phyloP scores from a whole-genome alignment of 2,888 invertebrate species.

The Rhamphomyia laevipes region DNA sequence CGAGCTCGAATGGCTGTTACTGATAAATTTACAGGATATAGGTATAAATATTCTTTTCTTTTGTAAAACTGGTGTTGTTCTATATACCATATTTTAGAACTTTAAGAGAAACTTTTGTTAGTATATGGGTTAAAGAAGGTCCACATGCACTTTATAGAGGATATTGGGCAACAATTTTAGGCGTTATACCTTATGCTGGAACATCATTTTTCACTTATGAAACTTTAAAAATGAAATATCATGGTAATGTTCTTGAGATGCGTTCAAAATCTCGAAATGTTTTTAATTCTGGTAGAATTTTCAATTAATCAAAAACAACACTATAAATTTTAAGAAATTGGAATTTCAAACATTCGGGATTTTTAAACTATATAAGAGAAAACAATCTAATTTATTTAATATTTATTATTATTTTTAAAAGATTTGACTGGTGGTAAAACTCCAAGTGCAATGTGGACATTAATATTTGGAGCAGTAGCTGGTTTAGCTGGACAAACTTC shows the following conservation, averaged over 20 bases:
- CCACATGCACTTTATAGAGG: constrained; percentile 68
- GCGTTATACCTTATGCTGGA: constrained; percentile 94
- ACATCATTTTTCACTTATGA: constrained; percentile 97
- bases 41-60: constrained; percentile 26
- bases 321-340: no score
- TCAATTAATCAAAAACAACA: no score
- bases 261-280: background rate
- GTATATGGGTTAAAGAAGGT: constrained; percentile 69
- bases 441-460: constrained; percentile 49
- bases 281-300: no score
- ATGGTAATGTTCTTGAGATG: constrained; percentile 46
- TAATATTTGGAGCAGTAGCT: constrained; percentile 79
- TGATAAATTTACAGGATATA: constrained; percentile 58
- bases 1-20: constrained; percentile 97
- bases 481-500: constrained; percentile 90
- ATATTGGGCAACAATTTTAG: constrained; percentile 79
- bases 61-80: no score
- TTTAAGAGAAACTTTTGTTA: constrained; percentile 47
- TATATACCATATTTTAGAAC: constrained; percentile 27
- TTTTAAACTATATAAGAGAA: no score
- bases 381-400: background rate
- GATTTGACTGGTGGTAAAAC: constrained; percentile 37
- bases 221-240: constrained; percentile 69
- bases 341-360: no score
- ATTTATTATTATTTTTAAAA: constrained; percentile 21